Conservation (phyloP, 2,888 invertebrate genomes). For the Leptopilina myrica region DNA sequence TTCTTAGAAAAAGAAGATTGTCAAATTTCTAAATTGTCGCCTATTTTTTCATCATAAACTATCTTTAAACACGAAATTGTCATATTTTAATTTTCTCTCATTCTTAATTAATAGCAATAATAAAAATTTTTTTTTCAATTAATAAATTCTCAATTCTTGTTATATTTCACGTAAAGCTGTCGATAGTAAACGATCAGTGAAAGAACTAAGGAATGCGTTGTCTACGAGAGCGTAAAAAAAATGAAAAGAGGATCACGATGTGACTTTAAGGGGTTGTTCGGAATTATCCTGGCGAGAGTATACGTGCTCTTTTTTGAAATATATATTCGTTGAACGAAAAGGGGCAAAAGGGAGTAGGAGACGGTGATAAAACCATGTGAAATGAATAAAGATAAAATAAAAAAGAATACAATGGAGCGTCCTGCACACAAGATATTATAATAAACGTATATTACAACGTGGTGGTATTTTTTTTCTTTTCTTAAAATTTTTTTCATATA, state of each 20-base stretch:
- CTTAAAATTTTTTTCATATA: conserved; percentile 60
- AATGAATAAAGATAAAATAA: conserved; percentile 69
- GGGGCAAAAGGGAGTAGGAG: conserved; percentile 25
- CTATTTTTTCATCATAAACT: no score
- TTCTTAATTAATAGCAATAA: no score
- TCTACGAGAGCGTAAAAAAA: not conserved
- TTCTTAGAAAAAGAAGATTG: no score
- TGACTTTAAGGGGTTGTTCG: conserved; percentile 35
- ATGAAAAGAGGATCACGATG: conserved; percentile 15
- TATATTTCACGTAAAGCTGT: no score
- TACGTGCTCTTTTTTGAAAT: conserved; percentile 44
- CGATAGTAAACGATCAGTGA: no score
- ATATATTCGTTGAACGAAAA: conserved; percentile 38
- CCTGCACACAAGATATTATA: conserved; percentile 66
- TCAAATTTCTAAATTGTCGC: no score
- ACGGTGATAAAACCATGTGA: conserved; percentile 67
- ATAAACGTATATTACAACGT: conserved; percentile 37
- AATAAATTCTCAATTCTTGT: no score
- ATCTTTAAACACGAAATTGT: no score
- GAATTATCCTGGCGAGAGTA: conserved; percentile 21
- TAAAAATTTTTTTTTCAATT: no score
- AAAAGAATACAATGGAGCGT: conserved; percentile 60
- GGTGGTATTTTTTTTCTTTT: conserved; percentile 59
- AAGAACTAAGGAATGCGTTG: not conserved
- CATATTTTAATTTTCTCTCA: no score